Evolutionary conservation across 2,113 vertebrate species (phyloP).

Genomic region (Pipra filicauda): DNA sequence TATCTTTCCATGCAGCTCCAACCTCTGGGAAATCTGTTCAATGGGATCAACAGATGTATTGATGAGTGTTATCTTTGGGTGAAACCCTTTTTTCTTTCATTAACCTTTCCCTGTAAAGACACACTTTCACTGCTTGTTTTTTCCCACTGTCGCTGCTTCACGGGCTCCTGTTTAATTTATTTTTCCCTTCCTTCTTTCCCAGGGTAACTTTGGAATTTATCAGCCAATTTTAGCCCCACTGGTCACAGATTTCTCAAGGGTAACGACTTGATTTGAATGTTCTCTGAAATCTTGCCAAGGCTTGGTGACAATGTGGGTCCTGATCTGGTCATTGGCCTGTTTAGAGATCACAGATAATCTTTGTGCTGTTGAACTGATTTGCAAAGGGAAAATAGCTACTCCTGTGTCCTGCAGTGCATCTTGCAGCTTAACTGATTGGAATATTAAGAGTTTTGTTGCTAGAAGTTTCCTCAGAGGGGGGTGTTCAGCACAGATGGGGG

Average conservation of each 20-base stretch:
- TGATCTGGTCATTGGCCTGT: background rate
- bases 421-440: background rate
- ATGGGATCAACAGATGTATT: slow-evolving; percentile 23
- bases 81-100: background rate
- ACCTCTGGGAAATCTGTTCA: background rate
- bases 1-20: slow-evolving; percentile 3
- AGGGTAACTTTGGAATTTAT: background rate
- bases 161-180: background rate
- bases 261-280: background rate
- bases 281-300: background rate
- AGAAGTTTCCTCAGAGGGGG: background rate
- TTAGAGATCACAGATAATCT: background rate
- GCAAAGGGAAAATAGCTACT: background rate
- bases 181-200: background rate
- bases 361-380: background rate
- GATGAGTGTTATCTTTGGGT: slow-evolving; percentile 8
- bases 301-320: background rate
- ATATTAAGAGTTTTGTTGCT: background rate
- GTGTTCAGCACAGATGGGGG: fast-evolving
- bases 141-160: background rate
- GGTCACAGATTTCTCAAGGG: background rate
- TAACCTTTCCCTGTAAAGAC: background rate
- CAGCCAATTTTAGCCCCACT: background rate
- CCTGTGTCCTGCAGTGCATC: background rate
- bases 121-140: background rate